Base-by-base conservation (phyloP, 2,797 vertebrate species). In the Peromyscus melanophrys region DNA sequence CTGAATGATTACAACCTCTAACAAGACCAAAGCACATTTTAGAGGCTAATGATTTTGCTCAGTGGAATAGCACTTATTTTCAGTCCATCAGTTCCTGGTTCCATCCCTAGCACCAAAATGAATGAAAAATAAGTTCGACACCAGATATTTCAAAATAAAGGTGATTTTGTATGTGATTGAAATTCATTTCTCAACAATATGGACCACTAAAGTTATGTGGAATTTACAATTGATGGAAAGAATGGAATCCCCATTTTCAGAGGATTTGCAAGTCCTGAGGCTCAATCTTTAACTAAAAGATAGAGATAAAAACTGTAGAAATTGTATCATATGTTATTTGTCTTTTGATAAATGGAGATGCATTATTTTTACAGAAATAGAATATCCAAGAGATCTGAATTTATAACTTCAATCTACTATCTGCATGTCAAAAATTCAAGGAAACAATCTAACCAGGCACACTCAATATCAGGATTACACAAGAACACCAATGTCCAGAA, bases 231-330 rank as follows among this genome's bases (percentile, higher is more conserved):
- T 43, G 12, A 76, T 19, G 3, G 12, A 80, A 25, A 23, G 1
- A 0, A 8, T 63, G 40, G 37, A 71, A 83, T 55, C 40, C 1
- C 6, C 69, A 19, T 63, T 14, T 6, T 21, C 13, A 3, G 89
- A 4, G 11, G 2, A 29, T 10, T 2, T 31, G 2, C 21, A 80
- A n/a, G 31, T 23, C 0, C 71, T 19, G 14, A 19, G 27, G 46
- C 17, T 69, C 11, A 13, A 2, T 43, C 40, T 76, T 90, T 55
- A 63, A 40, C 27, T 55, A 43, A 80, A 23, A 85, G n/a, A 81
- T 46, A 34, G 25, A 12, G 16, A 65, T 55, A 65, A 27, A 55
- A 80, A 69, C 19, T 71, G 4, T 59, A 2, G 1, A 29, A 31
- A 71, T 37, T 59, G 87, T 46, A 88, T 13, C 21, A 67, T 6